These are phyloP conservation scores for Silvanus unidentatus DNA, from an alignment of 2,888 invertebrate genomes.

Conservation along the genomic window DNA sequence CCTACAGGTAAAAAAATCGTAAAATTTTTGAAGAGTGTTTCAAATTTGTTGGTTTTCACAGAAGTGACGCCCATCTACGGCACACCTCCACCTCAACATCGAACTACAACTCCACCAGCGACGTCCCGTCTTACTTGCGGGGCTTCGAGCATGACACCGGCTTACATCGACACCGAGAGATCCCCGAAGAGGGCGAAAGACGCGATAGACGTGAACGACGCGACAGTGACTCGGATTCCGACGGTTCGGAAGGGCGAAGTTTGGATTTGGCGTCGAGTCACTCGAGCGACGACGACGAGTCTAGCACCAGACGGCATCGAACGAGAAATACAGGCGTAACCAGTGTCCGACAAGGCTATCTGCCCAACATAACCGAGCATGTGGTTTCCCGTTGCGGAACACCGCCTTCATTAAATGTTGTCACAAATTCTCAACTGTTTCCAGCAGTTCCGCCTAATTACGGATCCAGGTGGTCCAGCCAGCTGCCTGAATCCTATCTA, in stretches of 20 bases:
- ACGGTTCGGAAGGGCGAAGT: constrained; percentile 69
- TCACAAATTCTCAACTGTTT: constrained; percentile 63
- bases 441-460: constrained; percentile 60
- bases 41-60: constrained; percentile 31
- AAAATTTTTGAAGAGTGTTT: constrained; percentile 7
- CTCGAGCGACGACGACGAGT: constrained; percentile 85
- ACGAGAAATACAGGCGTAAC: constrained; percentile 3
- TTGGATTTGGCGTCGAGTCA: constrained; percentile 92
- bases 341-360: constrained; percentile 45
- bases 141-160: constrained; percentile 59
- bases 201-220: constrained; percentile 37
- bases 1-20: constrained; percentile 62
- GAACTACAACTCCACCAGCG: constrained; percentile 77
- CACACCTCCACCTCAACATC: constrained; percentile 83
- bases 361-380: constrained; percentile 59
- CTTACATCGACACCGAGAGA: constrained; percentile 52
- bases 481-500: constrained; percentile 59
- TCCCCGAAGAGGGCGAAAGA: constrained; percentile 37
- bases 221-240: constrained; percentile 71
- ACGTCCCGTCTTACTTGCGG: constrained; percentile 66
- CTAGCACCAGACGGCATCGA: constrained; percentile 47
- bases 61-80: constrained; percentile 76
- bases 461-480: constrained; percentile 58
- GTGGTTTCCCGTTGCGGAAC: constrained; percentile 48
- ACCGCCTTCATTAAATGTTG: constrained; percentile 57